These are phyloP conservation scores for Epistrophella euchroma DNA, from an alignment of 2,888 invertebrate species.

Conservation along the genomic window DNA sequence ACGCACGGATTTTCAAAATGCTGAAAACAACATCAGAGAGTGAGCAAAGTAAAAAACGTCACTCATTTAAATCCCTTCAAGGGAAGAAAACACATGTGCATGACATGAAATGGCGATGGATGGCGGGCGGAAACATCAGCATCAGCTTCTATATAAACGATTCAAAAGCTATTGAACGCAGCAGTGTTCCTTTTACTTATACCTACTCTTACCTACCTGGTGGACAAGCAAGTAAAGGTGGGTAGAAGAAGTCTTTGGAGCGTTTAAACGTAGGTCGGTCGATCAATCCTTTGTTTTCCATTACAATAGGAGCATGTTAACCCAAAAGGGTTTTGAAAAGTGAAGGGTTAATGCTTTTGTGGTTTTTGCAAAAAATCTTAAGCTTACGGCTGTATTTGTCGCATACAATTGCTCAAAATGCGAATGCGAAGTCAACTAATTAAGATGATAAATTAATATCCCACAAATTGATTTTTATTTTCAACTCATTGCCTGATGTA, in stretches of 20 bases:
- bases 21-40: slow-evolving; percentile 66
- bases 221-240: slow-evolving; percentile 3
- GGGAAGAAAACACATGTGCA: slow-evolving; percentile 65
- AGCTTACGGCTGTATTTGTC: background rate
- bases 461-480: too few relatives aligned
- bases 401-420: background rate
- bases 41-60: slow-evolving; percentile 53
- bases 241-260: slow-evolving; percentile 9
- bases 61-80: slow-evolving; percentile 69
- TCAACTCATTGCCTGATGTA: too few relatives aligned
- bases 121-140: slow-evolving; percentile 29
- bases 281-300: slow-evolving; percentile 67
- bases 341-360: background rate
- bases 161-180: slow-evolving; percentile 29
- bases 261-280: slow-evolving; percentile 27
- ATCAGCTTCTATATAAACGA: background rate
- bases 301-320: slow-evolving; percentile 49
- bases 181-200: background rate
- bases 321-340: slow-evolving; percentile 28
- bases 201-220: slow-evolving; percentile 7
- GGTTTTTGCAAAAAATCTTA: background rate
- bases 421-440: too few relatives aligned
- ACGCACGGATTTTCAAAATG: slow-evolving; percentile 47
- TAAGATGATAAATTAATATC: too few relatives aligned
- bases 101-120: slow-evolving; percentile 36